These are phyloP conservation scores for Chelonoidis abingdonii DNA, from an alignment of 2,113 vertebrate species.

Conservation along the genomic window DNA sequence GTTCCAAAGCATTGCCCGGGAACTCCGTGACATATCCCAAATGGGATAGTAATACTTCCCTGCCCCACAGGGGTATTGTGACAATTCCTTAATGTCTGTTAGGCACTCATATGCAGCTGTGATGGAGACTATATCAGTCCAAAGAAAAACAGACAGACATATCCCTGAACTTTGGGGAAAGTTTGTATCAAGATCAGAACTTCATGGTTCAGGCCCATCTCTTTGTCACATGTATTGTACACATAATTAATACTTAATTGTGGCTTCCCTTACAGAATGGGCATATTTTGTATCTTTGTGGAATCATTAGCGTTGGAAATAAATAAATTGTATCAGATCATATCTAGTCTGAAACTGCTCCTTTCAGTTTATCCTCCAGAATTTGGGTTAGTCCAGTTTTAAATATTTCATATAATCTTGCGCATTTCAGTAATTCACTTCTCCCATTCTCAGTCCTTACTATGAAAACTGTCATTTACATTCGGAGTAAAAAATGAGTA, in stretches of 20 bases:
- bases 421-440: constrained; percentile 6
- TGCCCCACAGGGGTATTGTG: neutral
- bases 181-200: neutral
- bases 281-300: neutral
- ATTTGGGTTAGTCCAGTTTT: neutral
- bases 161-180: neutral
- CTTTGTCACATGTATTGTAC: neutral
- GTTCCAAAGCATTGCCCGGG: no score
- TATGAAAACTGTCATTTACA: neutral
- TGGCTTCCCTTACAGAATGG: neutral
- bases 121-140: neutral
- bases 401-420: neutral
- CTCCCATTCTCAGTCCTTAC: neutral
- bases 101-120: neutral
- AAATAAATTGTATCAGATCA: neutral
- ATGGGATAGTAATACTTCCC: neutral
- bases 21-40: no score
- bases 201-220: neutral
- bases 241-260: neutral
- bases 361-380: neutral
- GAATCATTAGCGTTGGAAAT: neutral
- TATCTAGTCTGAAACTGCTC: neutral
- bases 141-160: neutral
- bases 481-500: constrained; percentile 9
- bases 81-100: neutral